Percentiles rank a stretch among this genome's conserved stretches.
These are phyloP conservation scores for Rhodinocichla rosea DNA, from an alignment of 2,113 vertebrate genomes.

Conservation along the genomic window DNA sequence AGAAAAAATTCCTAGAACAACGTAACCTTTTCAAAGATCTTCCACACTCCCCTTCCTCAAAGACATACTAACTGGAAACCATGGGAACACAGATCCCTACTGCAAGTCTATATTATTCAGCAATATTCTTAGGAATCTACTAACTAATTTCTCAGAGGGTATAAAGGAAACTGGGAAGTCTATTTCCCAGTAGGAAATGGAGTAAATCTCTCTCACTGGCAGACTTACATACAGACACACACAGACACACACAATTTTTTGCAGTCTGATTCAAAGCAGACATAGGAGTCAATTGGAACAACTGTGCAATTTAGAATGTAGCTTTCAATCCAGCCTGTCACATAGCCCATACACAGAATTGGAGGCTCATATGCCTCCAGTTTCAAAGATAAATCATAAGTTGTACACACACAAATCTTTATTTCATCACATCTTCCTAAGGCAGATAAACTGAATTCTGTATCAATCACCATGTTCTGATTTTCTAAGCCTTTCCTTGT, in stretches of 20 bases:
- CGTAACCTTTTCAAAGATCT: not conserved
- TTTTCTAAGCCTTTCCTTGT: not conserved
- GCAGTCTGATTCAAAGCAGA: not conserved
- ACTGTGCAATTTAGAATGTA: not conserved
- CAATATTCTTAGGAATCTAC: not conserved
- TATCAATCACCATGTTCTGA: not conserved
- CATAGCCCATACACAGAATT: not conserved
- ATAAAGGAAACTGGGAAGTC: not conserved
- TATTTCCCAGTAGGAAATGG: not conserved
- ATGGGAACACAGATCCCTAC: not conserved
- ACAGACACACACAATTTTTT: not conserved
- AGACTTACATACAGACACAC: not conserved
- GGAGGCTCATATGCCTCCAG: not conserved
- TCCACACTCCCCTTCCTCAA: not conserved
- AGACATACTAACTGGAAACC: not conserved
- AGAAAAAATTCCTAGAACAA: not conserved
- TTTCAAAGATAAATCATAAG: not conserved
- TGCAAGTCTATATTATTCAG: not conserved
- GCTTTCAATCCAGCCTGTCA: not conserved
- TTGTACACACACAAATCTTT: not conserved
- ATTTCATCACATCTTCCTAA: not conserved
- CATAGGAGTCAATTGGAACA: not conserved
- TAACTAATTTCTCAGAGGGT: not conserved
- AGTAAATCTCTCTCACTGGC: not conserved
- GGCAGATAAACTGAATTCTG: not conserved